phyloP scores from a whole-genome alignment of 2,888 invertebrate genomes.

The Slavum lentiscoides region DNA sequence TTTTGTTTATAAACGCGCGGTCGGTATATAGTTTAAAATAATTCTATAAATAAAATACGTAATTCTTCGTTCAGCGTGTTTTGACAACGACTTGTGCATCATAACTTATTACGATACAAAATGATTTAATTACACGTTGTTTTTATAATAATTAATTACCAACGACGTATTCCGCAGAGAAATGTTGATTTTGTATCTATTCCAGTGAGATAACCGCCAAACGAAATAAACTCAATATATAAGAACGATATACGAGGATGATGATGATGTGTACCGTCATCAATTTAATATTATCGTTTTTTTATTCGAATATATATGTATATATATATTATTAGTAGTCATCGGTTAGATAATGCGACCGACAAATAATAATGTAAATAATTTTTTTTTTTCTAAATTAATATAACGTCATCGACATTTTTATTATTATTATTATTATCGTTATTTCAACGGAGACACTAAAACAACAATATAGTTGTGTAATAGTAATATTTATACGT shows the following conservation, averaged over 20 bases:
- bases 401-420: neutral
- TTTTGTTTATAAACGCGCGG: too few species aligned
- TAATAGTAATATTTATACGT: too few species aligned
- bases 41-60: too few species aligned
- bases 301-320: neutral
- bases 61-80: too few species aligned
- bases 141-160: neutral
- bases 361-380: conserved; percentile 1
- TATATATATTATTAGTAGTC: neutral
- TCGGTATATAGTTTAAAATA: too few species aligned
- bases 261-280: neutral
- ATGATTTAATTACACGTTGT: neutral
- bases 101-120: too few species aligned
- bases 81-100: too few species aligned
- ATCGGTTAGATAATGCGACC: neutral
- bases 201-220: neutral
- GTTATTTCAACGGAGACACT: too few species aligned
- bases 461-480: too few species aligned
- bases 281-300: neutral
- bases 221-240: neutral
- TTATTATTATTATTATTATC: too few species aligned
- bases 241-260: neutral
- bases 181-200: neutral
- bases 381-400: neutral
- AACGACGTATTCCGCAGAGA: neutral